Base-by-base conservation (phyloP, 2,113 vertebrate species). In the Myrmecobius fasciatus region DNA sequence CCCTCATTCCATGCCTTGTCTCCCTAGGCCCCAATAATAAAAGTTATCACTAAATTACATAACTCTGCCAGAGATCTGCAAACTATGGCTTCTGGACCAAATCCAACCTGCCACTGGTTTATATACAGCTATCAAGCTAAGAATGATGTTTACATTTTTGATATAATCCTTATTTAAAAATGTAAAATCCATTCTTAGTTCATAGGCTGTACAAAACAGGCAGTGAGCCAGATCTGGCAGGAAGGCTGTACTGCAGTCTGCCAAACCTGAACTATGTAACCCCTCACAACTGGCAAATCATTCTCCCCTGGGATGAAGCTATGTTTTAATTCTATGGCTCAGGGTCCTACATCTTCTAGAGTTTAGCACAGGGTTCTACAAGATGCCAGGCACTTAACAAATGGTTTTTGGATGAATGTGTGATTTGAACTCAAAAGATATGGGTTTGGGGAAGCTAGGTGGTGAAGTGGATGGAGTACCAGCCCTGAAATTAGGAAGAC, bases 401-500 rank as follows among this genome's bases (percentile, higher is more conserved):
- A 89, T 52, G 51, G 17, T 88, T 43, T 83, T 47, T 91, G 91
- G 94, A 90, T 47, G 89, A 96, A 97, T 83, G 49, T n/a, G 3
- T 75, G 43, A 28, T 49, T 49, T 46, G 47, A 25, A 26, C 47
- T 49, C 47, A 89, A 28, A 17, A 47, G 26, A 46, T 28, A 26
- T 28, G 8, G 46, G 1, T 49, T n/a, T n/a, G n/a, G n/a, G n/a
- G n/a, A n/a, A n/a, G n/a, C n/a, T n/a, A n/a, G n/a, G n/a, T n/a
- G n/a, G n/a, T n/a, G n/a, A n/a, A n/a, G n/a, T n/a, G n/a, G n/a
- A n/a, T n/a, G n/a, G n/a, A n/a, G n/a, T n/a, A n/a, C n/a, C n/a
- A n/a, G n/a, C n/a, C n/a, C n/a, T n/a, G n/a, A n/a, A n/a, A n/a
- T n/a, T n/a, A n/a, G n/a, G n/a, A n/a, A n/a, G n/a, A n/a, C n/a